phyloP scores from a whole-genome alignment of 2,113 vertebrate genomes.

The Nansenia antarctica region DNA sequence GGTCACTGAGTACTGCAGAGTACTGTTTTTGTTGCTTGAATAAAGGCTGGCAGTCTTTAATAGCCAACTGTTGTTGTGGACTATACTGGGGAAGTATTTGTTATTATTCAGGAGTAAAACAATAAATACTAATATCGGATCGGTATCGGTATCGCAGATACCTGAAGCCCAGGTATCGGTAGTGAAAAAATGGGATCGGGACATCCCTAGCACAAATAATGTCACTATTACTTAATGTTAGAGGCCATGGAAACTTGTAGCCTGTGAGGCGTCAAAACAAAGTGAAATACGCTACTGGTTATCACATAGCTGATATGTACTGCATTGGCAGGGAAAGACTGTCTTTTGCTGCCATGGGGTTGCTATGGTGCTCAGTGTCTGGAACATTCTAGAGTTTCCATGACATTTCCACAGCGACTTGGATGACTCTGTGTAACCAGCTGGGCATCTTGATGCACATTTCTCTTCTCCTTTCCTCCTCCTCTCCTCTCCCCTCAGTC shows the following conservation, averaged over 20 bases:
- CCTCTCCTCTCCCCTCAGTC: background rate
- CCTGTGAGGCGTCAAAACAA: conserved; percentile 38
- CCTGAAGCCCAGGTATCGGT: too few species aligned
- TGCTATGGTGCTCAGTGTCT: conserved; percentile 57
- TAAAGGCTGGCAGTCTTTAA: too few species aligned
- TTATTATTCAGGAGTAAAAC: background rate
- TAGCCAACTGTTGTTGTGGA: too few species aligned
- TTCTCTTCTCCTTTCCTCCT: background rate
- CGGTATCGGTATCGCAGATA: too few species aligned
- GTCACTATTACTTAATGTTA: background rate
- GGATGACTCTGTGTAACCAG: conserved; percentile 55
- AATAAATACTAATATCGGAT: background rate
- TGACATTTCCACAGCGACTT: conserved; percentile 61
- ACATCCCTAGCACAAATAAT: background rate
- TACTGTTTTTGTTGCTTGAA: too few species aligned
- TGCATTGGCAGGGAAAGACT: conserved; percentile 23
- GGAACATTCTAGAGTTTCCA: conserved; percentile 65
- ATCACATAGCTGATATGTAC: conserved; percentile 45
- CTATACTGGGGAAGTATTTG: background rate
- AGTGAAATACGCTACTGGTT: conserved; percentile 18
- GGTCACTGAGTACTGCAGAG: too few species aligned
- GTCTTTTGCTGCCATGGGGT: conserved; percentile 35
- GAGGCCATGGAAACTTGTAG: conserved; percentile 22
- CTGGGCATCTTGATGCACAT: conserved; percentile 39
- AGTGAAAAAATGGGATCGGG: too few species aligned